These are phyloP conservation scores for Argyresthia goedartella DNA, from an alignment of 2,888 invertebrate genomes.

Conservation along the genomic window DNA sequence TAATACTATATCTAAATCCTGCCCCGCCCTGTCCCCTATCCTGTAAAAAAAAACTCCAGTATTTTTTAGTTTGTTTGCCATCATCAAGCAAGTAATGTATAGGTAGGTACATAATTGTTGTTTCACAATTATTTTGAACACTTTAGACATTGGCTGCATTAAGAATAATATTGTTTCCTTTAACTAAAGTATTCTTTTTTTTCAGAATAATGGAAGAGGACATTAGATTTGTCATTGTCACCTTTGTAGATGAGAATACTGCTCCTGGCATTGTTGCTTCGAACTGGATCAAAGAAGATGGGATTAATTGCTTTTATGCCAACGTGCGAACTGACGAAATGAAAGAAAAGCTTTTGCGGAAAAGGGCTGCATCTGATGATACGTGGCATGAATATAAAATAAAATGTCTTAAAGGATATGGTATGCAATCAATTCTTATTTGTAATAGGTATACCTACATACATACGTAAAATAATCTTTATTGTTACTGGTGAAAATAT, in stretches of 20 bases:
- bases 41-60: conserved; percentile 6
- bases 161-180: not conserved
- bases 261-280: conserved; percentile 2
- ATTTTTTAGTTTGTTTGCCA: not conserved
- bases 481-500: not conserved
- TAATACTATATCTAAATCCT: conserved; percentile 1
- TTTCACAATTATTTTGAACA: too few species aligned
- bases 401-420: not conserved
- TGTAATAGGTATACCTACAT: not conserved
- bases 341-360: conserved; percentile 2
- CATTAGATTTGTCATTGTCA: conserved; percentile 2
- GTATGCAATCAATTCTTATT: not conserved
- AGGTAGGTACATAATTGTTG: not conserved
- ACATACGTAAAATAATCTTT: not conserved
- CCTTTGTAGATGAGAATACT: conserved; percentile 3
- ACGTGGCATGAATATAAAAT: not conserved
- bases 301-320: conserved; percentile 1
- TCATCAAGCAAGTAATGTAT: not conserved
- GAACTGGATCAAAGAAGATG: not conserved
- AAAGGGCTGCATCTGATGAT: not conserved
- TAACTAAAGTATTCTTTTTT: not conserved
- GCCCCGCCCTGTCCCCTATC: conserved; percentile 1
- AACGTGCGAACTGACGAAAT: conserved; percentile 1
- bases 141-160: not conserved
- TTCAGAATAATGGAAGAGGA: not conserved